Evolutionary conservation across 2,797 vertebrate species (phyloP).

Genomic region (Triplophysa bombifrons): DNA sequence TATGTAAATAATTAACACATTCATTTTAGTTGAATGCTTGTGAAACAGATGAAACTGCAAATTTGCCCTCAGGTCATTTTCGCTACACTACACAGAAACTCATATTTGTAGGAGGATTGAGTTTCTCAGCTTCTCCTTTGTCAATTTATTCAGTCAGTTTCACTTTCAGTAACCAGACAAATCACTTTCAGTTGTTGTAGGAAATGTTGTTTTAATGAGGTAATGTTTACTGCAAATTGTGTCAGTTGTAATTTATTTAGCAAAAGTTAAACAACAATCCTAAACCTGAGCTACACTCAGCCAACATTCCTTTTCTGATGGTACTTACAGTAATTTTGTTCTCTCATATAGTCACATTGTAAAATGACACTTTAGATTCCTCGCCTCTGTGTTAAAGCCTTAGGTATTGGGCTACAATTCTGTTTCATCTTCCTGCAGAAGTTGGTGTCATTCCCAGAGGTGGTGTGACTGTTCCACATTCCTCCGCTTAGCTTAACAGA

Average conservation of each 20-base stretch:
- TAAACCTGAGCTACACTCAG: too few relatives aligned
- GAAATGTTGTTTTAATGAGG: slow-evolving; percentile 7
- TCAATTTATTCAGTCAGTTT: neutral
- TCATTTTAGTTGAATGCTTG: neutral
- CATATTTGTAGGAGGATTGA: neutral
- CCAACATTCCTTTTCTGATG: neutral
- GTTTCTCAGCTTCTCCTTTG: neutral
- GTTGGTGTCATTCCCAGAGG: slow-evolving; percentile 44
- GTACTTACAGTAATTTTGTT: too few relatives aligned
- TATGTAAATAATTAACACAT: neutral
- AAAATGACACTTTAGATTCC: slow-evolving; percentile 1
- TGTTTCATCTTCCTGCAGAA: slow-evolving; percentile 8
- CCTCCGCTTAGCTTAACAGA: slow-evolving; percentile 42
- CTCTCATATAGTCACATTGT: neutral
- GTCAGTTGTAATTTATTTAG: neutral
- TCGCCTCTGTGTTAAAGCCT: neutral
- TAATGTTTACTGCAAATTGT: neutral
- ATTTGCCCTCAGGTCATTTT: slow-evolving; percentile 1
- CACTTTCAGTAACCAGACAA: neutral
- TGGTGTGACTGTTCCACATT: slow-evolving; percentile 45
- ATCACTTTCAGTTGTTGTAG: neutral
- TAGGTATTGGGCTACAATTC: neutral
- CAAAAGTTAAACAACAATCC: too few relatives aligned
- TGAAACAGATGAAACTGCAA: neutral
- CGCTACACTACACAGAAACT: too few relatives aligned